Evolutionary conservation across 2,113 vertebrate species (phyloP), one percentile per base, ranked within the genome.

Genomic region (Pterocles gutturalis): DNA sequence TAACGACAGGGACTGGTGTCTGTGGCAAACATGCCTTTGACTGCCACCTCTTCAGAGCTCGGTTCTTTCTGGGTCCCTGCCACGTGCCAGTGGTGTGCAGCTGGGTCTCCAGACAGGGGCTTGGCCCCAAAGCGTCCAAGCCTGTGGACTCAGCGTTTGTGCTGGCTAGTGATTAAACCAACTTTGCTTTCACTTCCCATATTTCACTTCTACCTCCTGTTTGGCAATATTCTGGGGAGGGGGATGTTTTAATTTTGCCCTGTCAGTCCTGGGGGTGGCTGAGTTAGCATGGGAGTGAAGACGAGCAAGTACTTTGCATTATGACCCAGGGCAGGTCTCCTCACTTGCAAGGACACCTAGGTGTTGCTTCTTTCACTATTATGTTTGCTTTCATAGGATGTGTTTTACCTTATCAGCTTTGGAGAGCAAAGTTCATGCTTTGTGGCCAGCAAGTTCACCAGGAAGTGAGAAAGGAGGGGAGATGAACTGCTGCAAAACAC

Each of bases 401-500:
- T 58, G 46, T 48, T 71, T 86, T 81, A 69, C 53, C 78, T 87
- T 95, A 94, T 96, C 95, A 79, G 78, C 83, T 60, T 41, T 48
- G 31, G 80, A 83, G 89, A 92, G 64, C 96, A 97, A 97, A 94
- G 94, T 96, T 96, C 96, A 62, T 13, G 53, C n/a, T 80, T 48
- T 45, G 73, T 6, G 61, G 78, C n/a, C 49, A 71, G 57, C 29
- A 83, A 89, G 46, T 10, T 15, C 51, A 28, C 85, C 82, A 90
- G 93, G 94, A 97, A 95, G 88, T 90, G 84, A 85, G 78, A 88
- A 80, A 89, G 67, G 48, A 88, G 69, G 26, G 60, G 24, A 73
- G 70, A 60, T 19, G 58, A 65, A 48, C 71, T 75, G 60, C 77
- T 67, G 69, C n/a, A 0, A 15, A 45, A 48, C 70, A 66, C 57